phyloP scores from a whole-genome alignment of 1,140 invertebrate genomes.

The Diachasma alloeum region DNA sequence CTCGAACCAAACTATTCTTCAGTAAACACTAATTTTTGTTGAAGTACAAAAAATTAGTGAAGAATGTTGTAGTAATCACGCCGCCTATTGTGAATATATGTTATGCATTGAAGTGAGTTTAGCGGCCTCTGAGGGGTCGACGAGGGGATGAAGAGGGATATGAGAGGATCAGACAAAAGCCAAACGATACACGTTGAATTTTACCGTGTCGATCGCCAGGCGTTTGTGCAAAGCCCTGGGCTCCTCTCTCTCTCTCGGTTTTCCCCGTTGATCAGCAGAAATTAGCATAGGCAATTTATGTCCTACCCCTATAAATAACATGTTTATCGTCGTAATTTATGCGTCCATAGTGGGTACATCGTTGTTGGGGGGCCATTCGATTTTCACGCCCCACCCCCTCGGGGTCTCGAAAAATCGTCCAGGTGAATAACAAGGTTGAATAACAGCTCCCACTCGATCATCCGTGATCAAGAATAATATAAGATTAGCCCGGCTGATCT shows the following conservation, averaged over 20 bases:
- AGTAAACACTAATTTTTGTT: no score
- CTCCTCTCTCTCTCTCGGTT: conserved; percentile 25
- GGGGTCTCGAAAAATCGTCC: not conserved
- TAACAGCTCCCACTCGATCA: not conserved
- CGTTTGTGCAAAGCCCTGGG: conserved; percentile 41
- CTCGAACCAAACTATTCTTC: no score
- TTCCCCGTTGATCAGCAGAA: conserved; percentile 61
- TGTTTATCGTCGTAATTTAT: conserved; percentile 66
- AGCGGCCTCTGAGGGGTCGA: not conserved
- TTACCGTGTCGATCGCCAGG: conserved; percentile 44
- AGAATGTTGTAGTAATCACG: not conserved
- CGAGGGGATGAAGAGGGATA: not conserved
- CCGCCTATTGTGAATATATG: not conserved
- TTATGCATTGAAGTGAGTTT: not conserved
- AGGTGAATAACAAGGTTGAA: not conserved
- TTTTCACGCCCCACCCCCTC: not conserved
- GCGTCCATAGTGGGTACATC: conserved; percentile 31
- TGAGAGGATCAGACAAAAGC: not conserved
- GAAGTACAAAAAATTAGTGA: not conserved
- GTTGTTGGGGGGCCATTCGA: not conserved
- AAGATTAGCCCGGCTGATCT: no score
- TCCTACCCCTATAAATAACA: conserved; percentile 63
- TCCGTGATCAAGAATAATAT: not conserved
- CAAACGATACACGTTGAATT: conserved; percentile 35
- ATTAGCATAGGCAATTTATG: conserved; percentile 66